Conservation (phyloP, 2,888 invertebrate genomes). For the Agrilus biguttatus region DNA sequence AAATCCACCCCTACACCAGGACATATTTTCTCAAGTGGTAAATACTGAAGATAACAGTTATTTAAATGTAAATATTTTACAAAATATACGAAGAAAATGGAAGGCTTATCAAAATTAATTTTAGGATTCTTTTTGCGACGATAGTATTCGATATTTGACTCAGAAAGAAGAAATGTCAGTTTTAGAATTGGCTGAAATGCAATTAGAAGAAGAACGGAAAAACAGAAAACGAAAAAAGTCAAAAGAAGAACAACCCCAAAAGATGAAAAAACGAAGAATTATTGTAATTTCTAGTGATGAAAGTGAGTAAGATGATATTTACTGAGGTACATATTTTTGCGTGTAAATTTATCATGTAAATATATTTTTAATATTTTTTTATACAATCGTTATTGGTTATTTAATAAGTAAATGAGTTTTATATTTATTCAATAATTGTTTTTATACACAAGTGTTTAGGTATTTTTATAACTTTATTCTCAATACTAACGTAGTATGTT, state of each 20-base stretch:
- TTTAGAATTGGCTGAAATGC: conserved; percentile 47
- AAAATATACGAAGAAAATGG: no score
- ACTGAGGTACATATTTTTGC: no score
- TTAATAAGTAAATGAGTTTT: no score
- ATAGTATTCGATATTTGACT: conserved; percentile 39
- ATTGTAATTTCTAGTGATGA: conserved; percentile 3
- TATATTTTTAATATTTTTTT: no score
- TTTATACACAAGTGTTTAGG: no score
- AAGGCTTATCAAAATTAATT: conserved; percentile 14
- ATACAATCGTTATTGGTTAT: no score
- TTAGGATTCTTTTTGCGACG: conserved; percentile 53
- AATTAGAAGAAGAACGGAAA: conserved; percentile 31
- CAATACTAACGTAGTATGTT: no score
- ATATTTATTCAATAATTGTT: no score
- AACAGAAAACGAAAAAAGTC: conserved; percentile 16
- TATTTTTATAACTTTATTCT: no score
- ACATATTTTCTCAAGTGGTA: conserved; percentile 24
- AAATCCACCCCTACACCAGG: conserved; percentile 20
- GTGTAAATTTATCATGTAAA: no score
- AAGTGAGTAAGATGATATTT: conserved; percentile 2
- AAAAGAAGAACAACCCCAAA: neutral
- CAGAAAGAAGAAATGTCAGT: conserved; percentile 32
- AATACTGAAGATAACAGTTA: conserved; percentile 19
- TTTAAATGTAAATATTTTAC: conserved; percentile 20
- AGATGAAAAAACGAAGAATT: conserved; percentile 8